Base-by-base conservation (phyloP, 2,888 invertebrate genomes). In the Ferrisia virgata region DNA sequence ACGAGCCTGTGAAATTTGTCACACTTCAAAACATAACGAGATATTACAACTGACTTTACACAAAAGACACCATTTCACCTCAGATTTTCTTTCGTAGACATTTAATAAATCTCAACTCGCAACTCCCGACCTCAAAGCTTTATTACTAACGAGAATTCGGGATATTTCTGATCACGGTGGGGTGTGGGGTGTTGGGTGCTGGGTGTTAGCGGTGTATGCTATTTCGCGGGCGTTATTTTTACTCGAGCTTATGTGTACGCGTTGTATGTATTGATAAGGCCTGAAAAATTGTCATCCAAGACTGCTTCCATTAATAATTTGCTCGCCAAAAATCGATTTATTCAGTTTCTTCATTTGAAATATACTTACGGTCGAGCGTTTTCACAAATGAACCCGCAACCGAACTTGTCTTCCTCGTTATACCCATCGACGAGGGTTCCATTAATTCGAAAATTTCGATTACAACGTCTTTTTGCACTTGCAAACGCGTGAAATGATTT, bases 21-120 rank as follows among this genome's bases (percentile, higher is more conserved):
- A 64, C 58, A 64, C 58, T 64, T 64, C 58, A 64, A 64, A 64
- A 64, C 58, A 64, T 64, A 22, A 64, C 58, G 28, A 64, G 58
- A 64, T 25, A 64, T 64, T 64, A 28, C 11, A 64, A 64, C 58
- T 64, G 58, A 64, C 58, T 64, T 64, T 28, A 13, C 28, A 64
- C 58, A 64, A 64, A 64, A 64, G 58, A 64, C 58, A 64, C 58
- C 28, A 64, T 28, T 64, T 64, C 58, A 64, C 58, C 28, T 64
- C 28, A 64, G 58, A 9, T 64, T 64, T 22, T 64, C 58, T 64
- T 64, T 22, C 58, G 1, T 11, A 28, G 28, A 4, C 58, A 25
- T 64, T 64, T 64, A 64, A 25, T 64, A 64, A 25, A 28, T 64
- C 58, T 64, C 47, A 43, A 43, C 58, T 64, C 47, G 13, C 4